Base-by-base conservation (phyloP, 2,888 invertebrate genomes). In the Nymphalis c-album region DNA sequence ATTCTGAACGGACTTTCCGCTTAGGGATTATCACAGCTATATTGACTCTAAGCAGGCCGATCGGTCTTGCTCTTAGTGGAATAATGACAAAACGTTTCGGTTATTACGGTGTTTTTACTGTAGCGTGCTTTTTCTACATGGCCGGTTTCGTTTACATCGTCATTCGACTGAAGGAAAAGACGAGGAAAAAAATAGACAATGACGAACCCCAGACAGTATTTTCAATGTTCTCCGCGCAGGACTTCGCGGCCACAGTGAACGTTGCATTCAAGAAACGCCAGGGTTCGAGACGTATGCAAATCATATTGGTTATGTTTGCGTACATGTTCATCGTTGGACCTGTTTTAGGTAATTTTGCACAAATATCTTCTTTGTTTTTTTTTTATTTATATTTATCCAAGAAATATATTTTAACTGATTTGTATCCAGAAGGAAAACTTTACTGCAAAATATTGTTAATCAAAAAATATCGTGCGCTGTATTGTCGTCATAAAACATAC, bases 1-100 rank as follows among this genome's bases (percentile, higher is more conserved):
- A 94, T 65, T 90, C 93, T 63, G 94, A 94, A 81, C 87, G 95
- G 75, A 95, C 95, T 72, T 91, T 94, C 75, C 87, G 95, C 73
- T 86, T 95, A 76, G 95, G 94, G 6, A 90, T 95, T 20, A 88
- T 94, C 51, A 94, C 94, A 0, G 89, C 93, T 17, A 90, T 94
- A 71, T 77, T 92, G 74, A 93, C 93, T 67, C 80, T 94, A 8
- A 91, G 90, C 74, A 85, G 93, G 69, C 93, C 93, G 0, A 80
- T 94, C 60, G 94, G 93, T 13, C 87, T 92, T 4, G 92, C 93
- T 10, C 86, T 94, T 2, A 93, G 93, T 82, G 94, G 94, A 22
- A 86, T 93, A 59, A 88, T 93, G 84, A 93, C 92, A 18, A 86
- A 85, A 59, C 83, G 83, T 73, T 85, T 91, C 67, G 92, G 93